These are phyloP conservation scores for Colaptes auratus DNA, from an alignment of 2,113 vertebrate genomes.

Conservation along the genomic window DNA sequence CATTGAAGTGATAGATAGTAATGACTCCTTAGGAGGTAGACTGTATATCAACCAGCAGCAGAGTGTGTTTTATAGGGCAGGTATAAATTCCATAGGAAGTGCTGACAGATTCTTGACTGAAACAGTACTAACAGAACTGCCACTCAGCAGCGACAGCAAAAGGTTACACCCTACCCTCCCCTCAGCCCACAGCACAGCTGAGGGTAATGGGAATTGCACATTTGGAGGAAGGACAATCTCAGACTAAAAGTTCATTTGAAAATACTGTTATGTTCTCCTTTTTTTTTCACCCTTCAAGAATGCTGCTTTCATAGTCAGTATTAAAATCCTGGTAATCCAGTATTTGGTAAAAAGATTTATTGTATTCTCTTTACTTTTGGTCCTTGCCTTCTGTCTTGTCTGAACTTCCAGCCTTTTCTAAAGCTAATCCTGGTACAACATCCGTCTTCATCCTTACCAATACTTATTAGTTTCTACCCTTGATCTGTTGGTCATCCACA, in stretches of 20 bases:
- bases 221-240: not conserved
- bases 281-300: not conserved
- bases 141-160: not conserved
- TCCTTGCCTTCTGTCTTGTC: not conserved
- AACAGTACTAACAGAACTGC: not conserved
- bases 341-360: not conserved
- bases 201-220: not conserved
- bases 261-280: not conserved
- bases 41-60: not conserved
- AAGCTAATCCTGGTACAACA: not conserved
- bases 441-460: not conserved
- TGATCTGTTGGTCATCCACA: not conserved
- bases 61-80: conserved; percentile 2
- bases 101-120: not conserved
- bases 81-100: conserved; percentile 6
- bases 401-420: not conserved
- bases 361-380: not conserved
- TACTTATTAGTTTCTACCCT: not conserved
- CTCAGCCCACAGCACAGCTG: not conserved
- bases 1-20: conserved; percentile 60
- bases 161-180: not conserved
- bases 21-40: conserved; percentile 33
- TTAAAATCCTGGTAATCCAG: not conserved
- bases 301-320: not conserved
- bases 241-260: not conserved